These are phyloP conservation scores for Casuarius casuarius DNA, from an alignment of 2,113 vertebrate species.

Conservation along the genomic window DNA sequence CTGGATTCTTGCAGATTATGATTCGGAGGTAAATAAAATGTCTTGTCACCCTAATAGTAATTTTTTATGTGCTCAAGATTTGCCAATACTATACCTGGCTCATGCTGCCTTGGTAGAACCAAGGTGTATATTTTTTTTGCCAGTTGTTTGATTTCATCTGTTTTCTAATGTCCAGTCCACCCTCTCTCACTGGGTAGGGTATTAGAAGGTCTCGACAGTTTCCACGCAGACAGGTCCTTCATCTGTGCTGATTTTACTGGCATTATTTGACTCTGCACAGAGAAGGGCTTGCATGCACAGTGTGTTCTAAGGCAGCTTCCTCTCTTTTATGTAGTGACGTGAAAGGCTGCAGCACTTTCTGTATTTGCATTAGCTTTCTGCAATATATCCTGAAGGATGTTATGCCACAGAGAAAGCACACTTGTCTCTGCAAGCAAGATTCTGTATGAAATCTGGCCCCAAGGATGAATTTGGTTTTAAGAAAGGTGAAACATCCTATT, in stretches of 20 bases:
- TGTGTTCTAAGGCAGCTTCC: background rate
- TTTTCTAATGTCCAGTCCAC: background rate
- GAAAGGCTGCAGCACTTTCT: background rate
- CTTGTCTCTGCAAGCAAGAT: background rate
- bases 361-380: background rate
- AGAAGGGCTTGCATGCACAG: background rate
- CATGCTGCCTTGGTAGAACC: background rate
- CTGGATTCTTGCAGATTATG: conserved; percentile 97
- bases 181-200: background rate
- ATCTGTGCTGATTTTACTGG: background rate
- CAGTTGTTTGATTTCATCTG: background rate
- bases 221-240: background rate
- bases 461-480: background rate
- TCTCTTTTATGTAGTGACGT: background rate
- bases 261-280: background rate
- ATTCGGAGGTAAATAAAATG: conserved; percentile 86
- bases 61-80: background rate
- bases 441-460: background rate
- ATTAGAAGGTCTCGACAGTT: background rate
- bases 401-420: background rate
- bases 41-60: background rate
- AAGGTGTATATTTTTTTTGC: background rate
- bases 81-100: background rate
- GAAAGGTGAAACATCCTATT: background rate
- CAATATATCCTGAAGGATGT: background rate